Conservation (phyloP, 2,888 invertebrate species). For the Ptychoptera contaminata region DNA sequence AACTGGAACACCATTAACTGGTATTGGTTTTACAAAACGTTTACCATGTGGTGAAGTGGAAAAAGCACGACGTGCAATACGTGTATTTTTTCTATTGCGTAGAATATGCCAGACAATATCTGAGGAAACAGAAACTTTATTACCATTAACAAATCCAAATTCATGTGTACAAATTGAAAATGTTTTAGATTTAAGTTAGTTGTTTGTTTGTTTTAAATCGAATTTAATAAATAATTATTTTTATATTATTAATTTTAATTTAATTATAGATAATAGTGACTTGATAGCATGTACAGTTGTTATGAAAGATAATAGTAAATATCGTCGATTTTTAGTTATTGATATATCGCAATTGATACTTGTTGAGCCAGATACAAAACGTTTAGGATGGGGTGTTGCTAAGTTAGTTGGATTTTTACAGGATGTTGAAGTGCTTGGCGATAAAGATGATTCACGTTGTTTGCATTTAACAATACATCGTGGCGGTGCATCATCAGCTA, state of each 20-base stretch:
- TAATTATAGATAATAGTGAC: constrained; percentile 81
- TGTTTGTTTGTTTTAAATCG: constrained; percentile 3
- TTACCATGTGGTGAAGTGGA: constrained; percentile 93
- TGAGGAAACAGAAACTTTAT: constrained; percentile 66
- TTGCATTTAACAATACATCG: constrained; percentile 87
- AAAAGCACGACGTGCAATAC: constrained; percentile 72
- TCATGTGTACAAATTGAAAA: constrained; percentile 86
- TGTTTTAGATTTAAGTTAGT: constrained; percentile 86
- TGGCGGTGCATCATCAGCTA: constrained; percentile 46
- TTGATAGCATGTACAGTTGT: constrained; percentile 91
- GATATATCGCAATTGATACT: constrained; percentile 89
- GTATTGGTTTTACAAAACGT: constrained; percentile 84
- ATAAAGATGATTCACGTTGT: constrained; percentile 92
- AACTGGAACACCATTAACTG: constrained; percentile 89
- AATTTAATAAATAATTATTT: constrained; percentile 9
- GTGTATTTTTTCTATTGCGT: constrained; percentile 81
- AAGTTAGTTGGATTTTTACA: constrained; percentile 90
- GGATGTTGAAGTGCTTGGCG: constrained; percentile 90
- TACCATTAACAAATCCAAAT: constrained; percentile 78
- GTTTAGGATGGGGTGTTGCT: constrained; percentile 94
- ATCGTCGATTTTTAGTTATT: constrained; percentile 88
- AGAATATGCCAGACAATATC: constrained; percentile 64
- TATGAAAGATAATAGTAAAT: constrained; percentile 76
- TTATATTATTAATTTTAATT: constrained; percentile 9
- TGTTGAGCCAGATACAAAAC: constrained; percentile 90